Base-by-base conservation (phyloP, 2,888 invertebrate species). In the Tetanocera ferruginea region DNA sequence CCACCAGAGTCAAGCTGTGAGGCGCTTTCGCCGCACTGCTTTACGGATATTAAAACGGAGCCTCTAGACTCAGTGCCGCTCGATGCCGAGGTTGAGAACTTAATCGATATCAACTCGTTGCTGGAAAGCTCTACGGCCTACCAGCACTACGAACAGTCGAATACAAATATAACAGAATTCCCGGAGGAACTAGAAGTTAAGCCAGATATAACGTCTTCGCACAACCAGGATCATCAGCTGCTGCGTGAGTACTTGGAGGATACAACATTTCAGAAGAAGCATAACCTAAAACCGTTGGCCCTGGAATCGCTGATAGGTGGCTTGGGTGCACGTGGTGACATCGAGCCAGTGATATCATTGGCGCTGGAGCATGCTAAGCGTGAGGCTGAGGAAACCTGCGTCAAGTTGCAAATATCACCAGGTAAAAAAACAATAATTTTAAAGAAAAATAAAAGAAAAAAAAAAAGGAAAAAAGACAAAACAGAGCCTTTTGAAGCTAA, bases 291-390 rank as follows among this genome's bases (percentile, higher is more conserved):
- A 89, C 95, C 96, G 0, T 91, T 96, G 85, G 95, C 95, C 80
- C 91, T 93, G 86, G 91, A 93, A 85, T 92, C 93, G 83, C 90
- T 94, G 82, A 91, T 91, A 17, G 90, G 89, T 72, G 88, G 88
- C 69, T 83, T 89, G 82, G 92, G 91, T 82, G 93, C 93, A 72
- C 92, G 94, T 72, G 95, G 94, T 83, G 94, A 94, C 84, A 95
- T 96, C 83, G 96, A 96, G 88, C 94, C 95, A 19, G 95, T 96
- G 51, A 91, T 96, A 74, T 95, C 94, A 80, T 91, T 96, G 90
- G 96, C 96, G 37, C 95, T 97, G 84, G 95, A 96, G 87, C 95
- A 97, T 88, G 94, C 96, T 82, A 94, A 94, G 85, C 93, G 95
- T 86, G 97, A 97, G 88, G 95, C 96, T 73, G 95, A 95, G 88